These are phyloP conservation scores for Nylanderia fulva DNA, from an alignment of 1,140 invertebrate species.

Conservation along the genomic window DNA sequence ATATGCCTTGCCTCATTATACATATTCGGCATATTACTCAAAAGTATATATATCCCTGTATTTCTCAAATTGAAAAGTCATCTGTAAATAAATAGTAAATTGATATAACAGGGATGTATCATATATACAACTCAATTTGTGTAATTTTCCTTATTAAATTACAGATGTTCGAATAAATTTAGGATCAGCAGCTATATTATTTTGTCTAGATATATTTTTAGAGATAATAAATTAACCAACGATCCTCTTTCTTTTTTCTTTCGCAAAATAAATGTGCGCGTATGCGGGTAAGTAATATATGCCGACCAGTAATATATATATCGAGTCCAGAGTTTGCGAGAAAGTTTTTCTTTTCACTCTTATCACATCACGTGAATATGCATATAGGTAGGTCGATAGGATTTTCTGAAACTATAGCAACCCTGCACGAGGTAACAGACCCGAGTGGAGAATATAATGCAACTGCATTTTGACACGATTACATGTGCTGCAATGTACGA, in stretches of 20 bases:
- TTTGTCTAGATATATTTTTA: background rate
- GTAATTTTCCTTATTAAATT: background rate
- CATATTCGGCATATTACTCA: background rate
- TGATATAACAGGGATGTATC: background rate
- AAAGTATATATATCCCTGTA: background rate
- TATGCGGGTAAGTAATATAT: constrained; percentile 59
- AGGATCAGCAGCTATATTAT: background rate
- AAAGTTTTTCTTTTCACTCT: constrained; percentile 47
- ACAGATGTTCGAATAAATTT: background rate
- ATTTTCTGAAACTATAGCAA: constrained; percentile 59
- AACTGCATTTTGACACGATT: constrained; percentile 16
- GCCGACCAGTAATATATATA: background rate
- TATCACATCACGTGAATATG: constrained; percentile 43
- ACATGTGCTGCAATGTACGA: background rate
- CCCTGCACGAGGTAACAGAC: constrained; percentile 13
- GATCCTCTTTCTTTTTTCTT: background rate
- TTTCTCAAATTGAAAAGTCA: constrained; percentile 6
- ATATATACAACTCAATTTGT: background rate
- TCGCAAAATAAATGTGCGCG: background rate
- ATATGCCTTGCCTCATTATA: constrained; percentile 26
- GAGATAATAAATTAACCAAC: background rate
- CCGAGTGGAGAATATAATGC: constrained; percentile 23
- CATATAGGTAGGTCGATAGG: constrained; percentile 36
- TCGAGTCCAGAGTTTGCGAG: background rate
- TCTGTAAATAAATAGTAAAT: background rate